Conservation (phyloP, 2,113 vertebrate species). For the Brachyhypopomus gauderio region DNA sequence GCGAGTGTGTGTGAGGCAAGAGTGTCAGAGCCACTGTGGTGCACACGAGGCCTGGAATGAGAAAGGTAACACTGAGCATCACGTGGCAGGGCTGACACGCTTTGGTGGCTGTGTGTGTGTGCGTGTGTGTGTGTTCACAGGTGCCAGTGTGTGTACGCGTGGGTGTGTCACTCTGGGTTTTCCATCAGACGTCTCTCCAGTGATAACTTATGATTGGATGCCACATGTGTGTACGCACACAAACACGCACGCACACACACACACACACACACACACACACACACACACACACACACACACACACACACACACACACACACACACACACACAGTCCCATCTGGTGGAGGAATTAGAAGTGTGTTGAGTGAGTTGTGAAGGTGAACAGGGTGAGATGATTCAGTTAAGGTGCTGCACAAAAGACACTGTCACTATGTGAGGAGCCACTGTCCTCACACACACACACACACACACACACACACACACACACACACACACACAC, state of each 20-base stretch:
- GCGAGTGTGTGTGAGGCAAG: slow-evolving; percentile 19
- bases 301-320: slow-evolving; percentile 33
- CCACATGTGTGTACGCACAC: slow-evolving; percentile 2
- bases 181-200: slow-evolving; percentile 53
- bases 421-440: slow-evolving; percentile 11
- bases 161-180: slow-evolving; percentile 49
- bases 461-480: not conserved
- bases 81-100: slow-evolving; percentile 43
- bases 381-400: slow-evolving; percentile 3
- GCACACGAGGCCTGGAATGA: slow-evolving; percentile 19
- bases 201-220: slow-evolving; percentile 56
- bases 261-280: slow-evolving; percentile 39
- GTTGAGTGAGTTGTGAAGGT: not conserved
- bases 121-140: too few species aligned
- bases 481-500: not conserved
- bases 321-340: slow-evolving; percentile 30
- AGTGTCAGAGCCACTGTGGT: slow-evolving; percentile 40
- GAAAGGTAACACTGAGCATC: slow-evolving; percentile 45
- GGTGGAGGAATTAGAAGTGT: slow-evolving; percentile 23
- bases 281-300: slow-evolving; percentile 33
- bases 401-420: slow-evolving; percentile 28
- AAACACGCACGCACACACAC: slow-evolving; percentile 36
- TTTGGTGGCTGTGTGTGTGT: slow-evolving; percentile 34
- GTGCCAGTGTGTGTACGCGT: slow-evolving; percentile 2
- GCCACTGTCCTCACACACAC: too few species aligned